A percentile compares a stretch with the other conserved stretches of the same genome.
Evolutionary conservation across 2,888 invertebrate species (phyloP).

Genomic region (Eucriotettix oculatus): DNA sequence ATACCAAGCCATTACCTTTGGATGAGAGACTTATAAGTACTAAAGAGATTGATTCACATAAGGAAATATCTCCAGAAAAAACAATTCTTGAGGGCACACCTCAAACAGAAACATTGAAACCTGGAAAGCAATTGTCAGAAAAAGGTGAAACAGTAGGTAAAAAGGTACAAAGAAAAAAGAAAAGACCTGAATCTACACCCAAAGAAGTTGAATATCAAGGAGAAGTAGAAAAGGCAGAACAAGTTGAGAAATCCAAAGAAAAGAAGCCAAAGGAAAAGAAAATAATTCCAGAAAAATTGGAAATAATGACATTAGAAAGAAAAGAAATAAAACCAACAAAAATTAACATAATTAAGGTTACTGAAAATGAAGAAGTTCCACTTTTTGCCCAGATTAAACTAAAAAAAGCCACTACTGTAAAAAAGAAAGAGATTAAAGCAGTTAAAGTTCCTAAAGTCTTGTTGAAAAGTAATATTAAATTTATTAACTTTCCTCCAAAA

Average conservation of each 20-base stretch:
- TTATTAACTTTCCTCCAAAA: slow-evolving; percentile 39
- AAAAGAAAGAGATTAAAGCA: slow-evolving; percentile 13
- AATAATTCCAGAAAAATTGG: slow-evolving; percentile 5
- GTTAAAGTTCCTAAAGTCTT: slow-evolving; percentile 13
- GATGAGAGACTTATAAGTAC: background rate
- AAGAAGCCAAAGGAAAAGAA: slow-evolving; percentile 4
- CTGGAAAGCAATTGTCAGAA: slow-evolving; percentile 8
- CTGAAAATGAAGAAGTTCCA: slow-evolving; percentile 15
- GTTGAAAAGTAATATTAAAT: slow-evolving; percentile 20
- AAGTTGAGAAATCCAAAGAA: background rate
- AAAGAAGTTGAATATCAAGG: slow-evolving; percentile 13
- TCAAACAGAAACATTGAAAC: background rate
- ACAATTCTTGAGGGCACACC: background rate
- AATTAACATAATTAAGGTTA: slow-evolving; percentile 11
- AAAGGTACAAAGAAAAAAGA: slow-evolving; percentile 14
- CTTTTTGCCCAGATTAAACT: slow-evolving; percentile 14
- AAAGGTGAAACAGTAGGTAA: slow-evolving; percentile 27
- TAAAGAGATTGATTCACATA: background rate
- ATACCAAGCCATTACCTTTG: slow-evolving; percentile 18
- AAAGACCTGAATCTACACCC: slow-evolving; percentile 13
- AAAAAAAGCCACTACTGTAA: slow-evolving; percentile 12
- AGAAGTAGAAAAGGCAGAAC: background rate
- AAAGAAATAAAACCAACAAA: slow-evolving; percentile 15
- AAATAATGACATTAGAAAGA: slow-evolving; percentile 12
- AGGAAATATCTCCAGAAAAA: background rate